These are phyloP conservation scores for Polypedilum vanderplanki DNA, from an alignment of 1,140 invertebrate genomes.

Conservation along the genomic window DNA sequence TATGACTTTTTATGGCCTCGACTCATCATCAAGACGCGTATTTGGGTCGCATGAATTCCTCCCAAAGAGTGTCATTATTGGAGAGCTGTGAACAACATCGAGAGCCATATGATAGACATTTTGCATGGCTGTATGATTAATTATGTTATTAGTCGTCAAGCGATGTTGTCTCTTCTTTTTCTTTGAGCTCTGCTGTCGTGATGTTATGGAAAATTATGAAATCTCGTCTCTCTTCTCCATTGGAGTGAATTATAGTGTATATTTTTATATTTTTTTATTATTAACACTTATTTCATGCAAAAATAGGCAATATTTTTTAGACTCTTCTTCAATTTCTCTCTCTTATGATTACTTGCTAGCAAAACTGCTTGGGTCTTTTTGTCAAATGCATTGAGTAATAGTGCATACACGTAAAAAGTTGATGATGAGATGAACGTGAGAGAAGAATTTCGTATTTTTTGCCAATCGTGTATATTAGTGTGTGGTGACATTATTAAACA, in stretches of 20 bases:
- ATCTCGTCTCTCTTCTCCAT: not conserved
- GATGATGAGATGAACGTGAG: constrained; percentile 16
- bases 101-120: not conserved
- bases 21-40: not conserved
- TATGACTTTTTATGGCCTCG: not conserved
- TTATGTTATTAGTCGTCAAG: constrained; percentile 18
- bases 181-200: not conserved
- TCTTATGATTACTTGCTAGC: not conserved
- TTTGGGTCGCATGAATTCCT: not conserved
- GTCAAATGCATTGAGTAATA: not conserved
- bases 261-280: constrained; percentile 9
- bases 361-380: not conserved
- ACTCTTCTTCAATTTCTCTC: not conserved
- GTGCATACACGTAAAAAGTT: not conserved
- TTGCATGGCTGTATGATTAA: constrained; percentile 15
- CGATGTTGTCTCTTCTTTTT: not conserved
- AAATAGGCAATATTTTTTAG: not conserved
- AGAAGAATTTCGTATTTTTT: not conserved
- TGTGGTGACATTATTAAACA: constrained; percentile 1
- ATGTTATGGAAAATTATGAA: not conserved
- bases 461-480: not conserved
- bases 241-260: too few relatives aligned
- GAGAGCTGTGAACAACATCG: not conserved
- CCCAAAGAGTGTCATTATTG: not conserved
- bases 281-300: not conserved